Base-by-base conservation (phyloP, 2,888 invertebrate genomes). In the Nowickia ferox region DNA sequence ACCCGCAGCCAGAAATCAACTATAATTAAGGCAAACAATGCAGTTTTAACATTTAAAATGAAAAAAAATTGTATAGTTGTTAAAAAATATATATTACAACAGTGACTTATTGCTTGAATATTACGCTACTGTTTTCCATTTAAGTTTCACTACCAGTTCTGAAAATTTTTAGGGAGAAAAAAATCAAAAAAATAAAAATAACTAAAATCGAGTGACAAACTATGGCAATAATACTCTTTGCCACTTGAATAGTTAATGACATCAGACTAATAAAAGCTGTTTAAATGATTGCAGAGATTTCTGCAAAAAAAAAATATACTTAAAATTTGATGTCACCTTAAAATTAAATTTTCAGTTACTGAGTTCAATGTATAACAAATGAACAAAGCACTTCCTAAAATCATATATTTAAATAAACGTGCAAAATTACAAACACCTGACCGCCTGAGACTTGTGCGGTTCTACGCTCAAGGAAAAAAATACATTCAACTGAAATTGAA, bases 311-410 rank as follows among this genome's bases (percentile, higher is more conserved):
- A 57, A 57, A 0, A 10, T 5, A 38, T 1, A 3, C 30, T 57
- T 22, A 57, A 59, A 59, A 59, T 2, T 74, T 59, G 75, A 75
- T 86, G 84, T 87, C 89, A 89, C 90, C 89, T 88, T 88, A 71
- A 71, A 61, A 59, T 51, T 51, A 11, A 22, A 15, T 51, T 63
- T 63, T 78, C 51, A 15, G 2, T 59, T 42, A 10, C 40, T 17
- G 22, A 5, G 22, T 10, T 48, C 13, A 48, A 48, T 9, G 87
- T 88, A 88, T 80, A 15, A 48, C 42, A 53, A 69, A 30, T 55
- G 53, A 57, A 59, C 53, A 44, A 79, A 71, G 9, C 40, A 46
- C 74, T 86, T 86, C 79, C 75, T 75, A 61, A 83, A 79, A 51
- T 72, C 82, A 86, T 83, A 86, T 83, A 86, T 86, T 79, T 79